These are phyloP conservation scores for Macquaria ambigua DNA, from an alignment of 2,113 vertebrate species.

Conservation along the genomic window DNA sequence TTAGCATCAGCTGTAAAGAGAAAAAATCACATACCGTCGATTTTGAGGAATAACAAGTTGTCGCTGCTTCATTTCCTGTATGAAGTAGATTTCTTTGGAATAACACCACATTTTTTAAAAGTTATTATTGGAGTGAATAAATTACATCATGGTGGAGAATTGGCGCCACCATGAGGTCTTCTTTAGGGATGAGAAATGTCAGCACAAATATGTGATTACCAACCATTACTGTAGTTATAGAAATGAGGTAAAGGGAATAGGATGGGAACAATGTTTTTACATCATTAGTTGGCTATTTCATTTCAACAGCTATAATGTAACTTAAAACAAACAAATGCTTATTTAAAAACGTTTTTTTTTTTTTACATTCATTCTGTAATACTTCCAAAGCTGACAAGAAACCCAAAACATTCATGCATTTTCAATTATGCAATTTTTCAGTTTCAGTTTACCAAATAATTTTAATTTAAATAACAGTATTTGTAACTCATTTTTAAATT, in stretches of 20 bases:
- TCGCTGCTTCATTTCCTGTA: neutral
- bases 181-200: neutral
- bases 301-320: neutral
- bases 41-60: neutral
- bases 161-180: neutral
- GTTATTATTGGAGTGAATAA: neutral
- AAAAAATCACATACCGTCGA: neutral
- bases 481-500: neutral
- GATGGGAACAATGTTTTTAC: neutral
- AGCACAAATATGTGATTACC: neutral
- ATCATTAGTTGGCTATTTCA: neutral
- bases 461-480: neutral
- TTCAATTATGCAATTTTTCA: too few relatives aligned
- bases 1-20: conserved; percentile 94
- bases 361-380: neutral
- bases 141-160: neutral
- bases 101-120: neutral
- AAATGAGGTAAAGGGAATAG: neutral
- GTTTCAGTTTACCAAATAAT: neutral
- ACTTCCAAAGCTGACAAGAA: neutral
- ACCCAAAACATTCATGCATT: neutral
- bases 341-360: too few relatives aligned
- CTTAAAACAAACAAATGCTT: neutral
- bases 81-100: neutral
- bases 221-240: neutral